These are phyloP conservation scores for Lacanobia oleracea DNA, from an alignment of 2,888 invertebrate species.

Conservation along the genomic window DNA sequence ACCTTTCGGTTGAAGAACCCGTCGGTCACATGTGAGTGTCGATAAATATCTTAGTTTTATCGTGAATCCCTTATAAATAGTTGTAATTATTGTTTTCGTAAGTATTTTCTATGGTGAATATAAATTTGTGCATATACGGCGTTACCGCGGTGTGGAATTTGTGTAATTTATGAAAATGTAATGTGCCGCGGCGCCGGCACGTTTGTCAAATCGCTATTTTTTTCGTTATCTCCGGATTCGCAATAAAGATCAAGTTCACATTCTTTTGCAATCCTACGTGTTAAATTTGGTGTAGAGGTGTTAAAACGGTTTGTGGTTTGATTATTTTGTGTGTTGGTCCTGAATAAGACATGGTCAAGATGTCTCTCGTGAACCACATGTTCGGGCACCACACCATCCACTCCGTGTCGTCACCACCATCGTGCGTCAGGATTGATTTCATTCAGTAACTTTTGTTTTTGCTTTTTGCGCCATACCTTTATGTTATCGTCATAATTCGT, in stretches of 20 bases:
- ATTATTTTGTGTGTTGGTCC: conserved; percentile 74
- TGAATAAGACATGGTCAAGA: conserved; percentile 81
- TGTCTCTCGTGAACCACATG: conserved; percentile 87
- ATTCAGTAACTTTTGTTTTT: conserved; percentile 60
- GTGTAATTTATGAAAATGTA: conserved; percentile 84
- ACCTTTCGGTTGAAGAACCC: conserved; percentile 96
- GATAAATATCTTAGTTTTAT: conserved; percentile 90
- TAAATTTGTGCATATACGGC: conserved; percentile 83
- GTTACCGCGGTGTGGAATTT: conserved; percentile 81
- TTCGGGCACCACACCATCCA: conserved; percentile 80
- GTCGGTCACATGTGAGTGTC: conserved; percentile 97
- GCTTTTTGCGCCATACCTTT: conserved; percentile 39
- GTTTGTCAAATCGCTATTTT: conserved; percentile 86
- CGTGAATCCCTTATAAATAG: conserved; percentile 85
- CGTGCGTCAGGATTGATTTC: conserved; percentile 73
- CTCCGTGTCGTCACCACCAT: conserved; percentile 71
- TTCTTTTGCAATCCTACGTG: conserved; percentile 68
- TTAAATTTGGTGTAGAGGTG: conserved; percentile 71
- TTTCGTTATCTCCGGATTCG: conserved; percentile 77
- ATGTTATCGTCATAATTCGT: conserved; percentile 60
- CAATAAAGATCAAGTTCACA: conserved; percentile 77
- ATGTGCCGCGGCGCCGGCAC: conserved; percentile 87
- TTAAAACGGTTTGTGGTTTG: conserved; percentile 74
- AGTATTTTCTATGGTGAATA: conserved; percentile 88
- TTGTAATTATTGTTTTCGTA: conserved; percentile 86